A percentile compares a stretch with the other conserved stretches of the same genome.
Evolutionary conservation across 1,140 invertebrate genomes (phyloP).

Genomic region (Globodera rostochiensis): DNA sequence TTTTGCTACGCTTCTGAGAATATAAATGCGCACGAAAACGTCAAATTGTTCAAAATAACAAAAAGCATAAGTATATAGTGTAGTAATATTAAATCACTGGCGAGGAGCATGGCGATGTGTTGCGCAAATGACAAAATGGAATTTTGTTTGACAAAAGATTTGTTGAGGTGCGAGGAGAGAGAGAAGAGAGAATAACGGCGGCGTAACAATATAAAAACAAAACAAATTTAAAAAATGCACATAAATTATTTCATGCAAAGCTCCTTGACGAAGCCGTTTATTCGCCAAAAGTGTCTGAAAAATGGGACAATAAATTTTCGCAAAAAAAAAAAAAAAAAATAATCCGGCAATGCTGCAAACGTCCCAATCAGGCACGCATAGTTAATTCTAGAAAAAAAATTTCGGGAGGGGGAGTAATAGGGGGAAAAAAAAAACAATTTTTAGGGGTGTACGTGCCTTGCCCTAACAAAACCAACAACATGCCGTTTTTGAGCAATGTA

Average conservation of each 20-base stretch:
- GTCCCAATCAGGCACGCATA: background rate
- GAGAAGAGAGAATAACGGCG: background rate
- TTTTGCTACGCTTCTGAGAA: too few relatives aligned
- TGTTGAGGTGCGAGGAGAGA: background rate
- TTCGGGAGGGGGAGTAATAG: too few relatives aligned
- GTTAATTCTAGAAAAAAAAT: background rate
- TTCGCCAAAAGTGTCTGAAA: conserved; percentile 29
- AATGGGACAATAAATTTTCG: background rate
- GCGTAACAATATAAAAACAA: background rate
- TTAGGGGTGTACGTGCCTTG: too few relatives aligned
- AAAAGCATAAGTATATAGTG: too few relatives aligned
- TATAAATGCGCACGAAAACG: too few relatives aligned
- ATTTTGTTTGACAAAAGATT: background rate
- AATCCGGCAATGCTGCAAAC: background rate
- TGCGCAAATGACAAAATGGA: too few relatives aligned
- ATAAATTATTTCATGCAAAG: conserved; percentile 26
- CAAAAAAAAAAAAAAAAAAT: background rate
- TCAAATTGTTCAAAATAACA: too few relatives aligned
- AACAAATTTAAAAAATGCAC: background rate
- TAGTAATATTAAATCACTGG: too few relatives aligned
- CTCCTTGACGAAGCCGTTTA: conserved; percentile 32
- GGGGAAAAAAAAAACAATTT: too few relatives aligned
- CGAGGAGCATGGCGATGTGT: too few relatives aligned
- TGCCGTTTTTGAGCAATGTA: too few relatives aligned
- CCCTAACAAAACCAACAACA: too few relatives aligned